Evolutionary conservation across 2,797 vertebrate species (phyloP).

Genomic region (Pelobates cultripes): DNA sequence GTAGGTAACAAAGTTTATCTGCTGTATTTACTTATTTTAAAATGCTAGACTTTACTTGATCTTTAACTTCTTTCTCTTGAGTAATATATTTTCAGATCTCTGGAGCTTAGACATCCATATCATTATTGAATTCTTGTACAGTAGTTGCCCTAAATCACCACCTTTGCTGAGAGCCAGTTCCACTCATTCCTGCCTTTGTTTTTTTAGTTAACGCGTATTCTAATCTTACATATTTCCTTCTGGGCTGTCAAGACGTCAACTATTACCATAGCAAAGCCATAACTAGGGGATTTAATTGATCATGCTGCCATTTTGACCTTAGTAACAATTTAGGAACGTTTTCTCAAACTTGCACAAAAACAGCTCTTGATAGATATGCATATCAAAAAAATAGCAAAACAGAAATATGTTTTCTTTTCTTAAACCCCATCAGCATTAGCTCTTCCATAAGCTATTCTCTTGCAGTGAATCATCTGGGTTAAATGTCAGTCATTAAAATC

Average conservation of each 20-base stretch:
- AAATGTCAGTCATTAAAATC: conserved; percentile 8
- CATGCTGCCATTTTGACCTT: neutral
- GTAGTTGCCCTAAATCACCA: conserved; percentile 9
- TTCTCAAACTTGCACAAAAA: neutral
- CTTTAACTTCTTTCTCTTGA: neutral
- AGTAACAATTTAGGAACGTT: neutral
- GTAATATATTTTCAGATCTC: neutral
- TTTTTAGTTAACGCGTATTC: neutral
- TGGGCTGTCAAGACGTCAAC: neutral
- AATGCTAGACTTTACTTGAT: neutral
- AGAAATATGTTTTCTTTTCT: neutral
- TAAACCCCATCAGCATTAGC: neutral
- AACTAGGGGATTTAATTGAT: neutral
- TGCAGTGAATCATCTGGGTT: neutral
- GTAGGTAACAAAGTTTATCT: neutral
- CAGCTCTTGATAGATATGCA: neutral
- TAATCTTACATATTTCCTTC: neutral
- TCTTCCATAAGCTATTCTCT: neutral
- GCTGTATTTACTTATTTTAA: neutral
- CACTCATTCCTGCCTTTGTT: conserved; percentile 6
- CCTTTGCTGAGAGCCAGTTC: conserved; percentile 13
- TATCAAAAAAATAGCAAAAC: neutral
- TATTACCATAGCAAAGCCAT: neutral
- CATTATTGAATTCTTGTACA: conserved; percentile 22
- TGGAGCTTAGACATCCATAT: neutral